phyloP scores from a whole-genome alignment of 2,797 vertebrate species.

The Paratrypauchen microcephalus region DNA sequence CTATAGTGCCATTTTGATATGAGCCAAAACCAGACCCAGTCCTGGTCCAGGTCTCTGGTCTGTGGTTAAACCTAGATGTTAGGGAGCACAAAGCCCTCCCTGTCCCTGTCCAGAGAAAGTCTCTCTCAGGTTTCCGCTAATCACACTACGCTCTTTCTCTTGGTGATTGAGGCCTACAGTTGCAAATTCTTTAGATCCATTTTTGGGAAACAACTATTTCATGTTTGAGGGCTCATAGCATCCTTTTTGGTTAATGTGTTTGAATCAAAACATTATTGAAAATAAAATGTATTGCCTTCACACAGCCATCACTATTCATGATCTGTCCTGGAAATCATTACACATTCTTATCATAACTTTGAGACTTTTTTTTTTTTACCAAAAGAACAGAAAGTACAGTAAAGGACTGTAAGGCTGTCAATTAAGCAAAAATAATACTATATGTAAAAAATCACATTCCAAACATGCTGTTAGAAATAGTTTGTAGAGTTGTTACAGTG shows the following conservation, averaged over 20 bases:
- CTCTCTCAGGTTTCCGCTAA: constrained; percentile 43
- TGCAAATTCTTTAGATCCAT: constrained; percentile 11
- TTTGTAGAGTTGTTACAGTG: no score
- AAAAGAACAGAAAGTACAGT: neutral
- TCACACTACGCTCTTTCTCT: constrained; percentile 32
- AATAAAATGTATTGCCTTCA: neutral
- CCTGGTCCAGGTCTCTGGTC: constrained; percentile 17
- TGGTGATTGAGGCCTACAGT: constrained; percentile 18
- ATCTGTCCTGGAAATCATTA: no score
- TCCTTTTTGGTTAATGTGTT: no score
- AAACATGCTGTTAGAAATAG: no score
- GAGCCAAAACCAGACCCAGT: constrained; percentile 1
- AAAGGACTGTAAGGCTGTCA: no score
- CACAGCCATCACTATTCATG: no score
- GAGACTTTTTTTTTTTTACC: neutral
- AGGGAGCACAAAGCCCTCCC: constrained; percentile 67
- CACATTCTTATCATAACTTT: no score
- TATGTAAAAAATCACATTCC: no score
- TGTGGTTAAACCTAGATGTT: constrained; percentile 55
- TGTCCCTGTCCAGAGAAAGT: constrained; percentile 23
- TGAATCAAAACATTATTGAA: neutral
- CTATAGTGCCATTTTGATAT: neutral
- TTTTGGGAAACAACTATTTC: neutral
- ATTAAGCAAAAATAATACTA: no score
- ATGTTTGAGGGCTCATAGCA: neutral